Evolutionary conservation across 2,888 invertebrate genomes (phyloP).

Genomic region (Prosapia bicincta): DNA sequence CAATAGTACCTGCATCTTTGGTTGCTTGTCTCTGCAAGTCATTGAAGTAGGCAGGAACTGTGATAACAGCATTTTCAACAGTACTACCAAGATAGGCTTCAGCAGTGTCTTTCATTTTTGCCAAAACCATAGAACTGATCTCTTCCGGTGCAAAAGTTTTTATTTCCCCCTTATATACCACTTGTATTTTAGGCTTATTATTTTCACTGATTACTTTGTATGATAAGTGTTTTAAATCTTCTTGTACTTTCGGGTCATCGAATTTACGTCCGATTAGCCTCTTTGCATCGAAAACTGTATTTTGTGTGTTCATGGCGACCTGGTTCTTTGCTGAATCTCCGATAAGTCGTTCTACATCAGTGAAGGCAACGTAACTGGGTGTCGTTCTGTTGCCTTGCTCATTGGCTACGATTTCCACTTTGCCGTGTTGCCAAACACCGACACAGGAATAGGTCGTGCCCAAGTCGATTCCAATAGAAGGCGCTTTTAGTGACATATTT

Average conservation of each 20-base stretch:
- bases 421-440: no score
- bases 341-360: no score
- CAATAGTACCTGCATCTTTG: no score
- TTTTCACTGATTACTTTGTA: slow-evolving; percentile 65
- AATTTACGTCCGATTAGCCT: no score
- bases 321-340: slow-evolving; percentile 59
- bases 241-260: slow-evolving; percentile 68
- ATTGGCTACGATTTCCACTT: no score
- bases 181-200: slow-evolving; percentile 64
- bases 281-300: no score
- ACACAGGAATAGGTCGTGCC: no score
- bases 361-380: slow-evolving; percentile 65
- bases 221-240: slow-evolving; percentile 81
- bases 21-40: no score
- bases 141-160: slow-evolving; percentile 67
- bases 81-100: slow-evolving; percentile 59
- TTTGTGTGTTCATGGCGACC: slow-evolving; percentile 67
- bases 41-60: no score
- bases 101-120: no score
- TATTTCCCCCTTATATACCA: slow-evolving; percentile 60
- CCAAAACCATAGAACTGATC: no score
- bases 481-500: slow-evolving; percentile 44
- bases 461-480: slow-evolving; percentile 74
- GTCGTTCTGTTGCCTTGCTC: slow-evolving; percentile 84
- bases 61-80: slow-evolving; percentile 92